phyloP scores from a whole-genome alignment of 2,797 vertebrate species.

The Scleropages formosus region DNA sequence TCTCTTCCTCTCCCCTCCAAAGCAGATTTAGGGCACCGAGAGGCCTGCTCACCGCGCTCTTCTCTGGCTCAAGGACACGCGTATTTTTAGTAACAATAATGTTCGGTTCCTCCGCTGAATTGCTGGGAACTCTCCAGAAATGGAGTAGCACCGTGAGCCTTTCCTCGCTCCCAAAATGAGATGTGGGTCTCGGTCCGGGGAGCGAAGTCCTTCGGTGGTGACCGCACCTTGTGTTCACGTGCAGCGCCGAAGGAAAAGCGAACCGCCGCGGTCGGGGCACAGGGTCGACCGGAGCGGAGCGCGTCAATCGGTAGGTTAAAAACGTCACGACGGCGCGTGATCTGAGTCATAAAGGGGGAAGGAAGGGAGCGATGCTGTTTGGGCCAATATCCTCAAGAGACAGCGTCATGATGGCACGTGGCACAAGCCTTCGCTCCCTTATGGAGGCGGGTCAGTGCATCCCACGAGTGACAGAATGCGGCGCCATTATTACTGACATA shows the following conservation, averaged over 20 bases:
- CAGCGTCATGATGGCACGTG: background rate
- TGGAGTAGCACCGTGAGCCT: background rate
- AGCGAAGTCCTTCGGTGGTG: background rate
- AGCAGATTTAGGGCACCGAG: constrained; percentile 14
- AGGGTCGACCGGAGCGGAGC: background rate
- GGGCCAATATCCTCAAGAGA: constrained; percentile 8
- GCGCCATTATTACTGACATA: background rate
- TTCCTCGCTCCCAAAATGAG: background rate
- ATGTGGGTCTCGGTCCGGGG: no score
- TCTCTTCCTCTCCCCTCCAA: background rate
- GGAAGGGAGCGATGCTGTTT: constrained; percentile 3
- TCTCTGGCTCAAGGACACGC: background rate
- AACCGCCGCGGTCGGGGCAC: no score
- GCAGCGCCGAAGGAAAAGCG: no score
- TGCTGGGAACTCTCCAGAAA: background rate
- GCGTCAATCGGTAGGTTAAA: background rate
- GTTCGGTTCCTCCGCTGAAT: constrained; percentile 22
- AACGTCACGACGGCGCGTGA: constrained; percentile 6
- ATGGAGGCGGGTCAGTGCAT: background rate
- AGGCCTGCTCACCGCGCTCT: background rate
- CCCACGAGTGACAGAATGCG: background rate
- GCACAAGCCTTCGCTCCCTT: background rate
- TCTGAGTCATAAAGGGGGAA: constrained; percentile 1
- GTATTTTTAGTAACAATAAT: constrained; percentile 22
- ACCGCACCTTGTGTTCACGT: no score